Percentiles rank a stretch among this genome's conserved stretches.
phyloP scores from a whole-genome alignment of 1,140 invertebrate genomes.

The Adelges cooleyi region DNA sequence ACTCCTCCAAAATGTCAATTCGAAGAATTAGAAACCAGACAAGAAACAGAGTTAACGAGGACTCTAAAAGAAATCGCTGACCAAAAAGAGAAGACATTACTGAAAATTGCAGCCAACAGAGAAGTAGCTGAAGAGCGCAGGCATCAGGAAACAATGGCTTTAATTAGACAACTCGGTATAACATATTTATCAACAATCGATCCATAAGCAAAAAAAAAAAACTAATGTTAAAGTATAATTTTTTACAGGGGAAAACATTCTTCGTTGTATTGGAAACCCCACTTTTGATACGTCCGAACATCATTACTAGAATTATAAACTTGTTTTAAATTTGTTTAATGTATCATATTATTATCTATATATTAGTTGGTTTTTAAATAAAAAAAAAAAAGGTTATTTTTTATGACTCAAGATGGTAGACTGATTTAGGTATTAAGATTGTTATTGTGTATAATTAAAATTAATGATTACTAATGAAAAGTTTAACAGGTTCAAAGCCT shows the following conservation, averaged over 20 bases:
- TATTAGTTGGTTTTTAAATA: no score
- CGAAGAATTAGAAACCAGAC: neutral
- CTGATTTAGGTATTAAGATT: no score
- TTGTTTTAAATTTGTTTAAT: no score
- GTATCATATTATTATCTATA: no score
- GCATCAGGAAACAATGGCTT: constrained; percentile 4
- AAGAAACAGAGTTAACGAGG: neutral
- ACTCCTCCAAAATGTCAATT: neutral
- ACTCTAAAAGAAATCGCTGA: constrained; percentile 1
- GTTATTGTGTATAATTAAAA: no score
- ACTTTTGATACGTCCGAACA: neutral
- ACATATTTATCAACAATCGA: no score
- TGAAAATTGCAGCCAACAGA: constrained; percentile 11
- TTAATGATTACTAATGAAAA: no score
- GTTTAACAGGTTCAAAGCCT: no score
- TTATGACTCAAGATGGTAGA: no score
- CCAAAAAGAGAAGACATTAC: constrained; percentile 13
- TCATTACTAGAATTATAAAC: no score
- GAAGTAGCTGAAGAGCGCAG: constrained; percentile 9
- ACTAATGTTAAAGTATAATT: neutral
- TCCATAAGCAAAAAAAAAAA: no score
- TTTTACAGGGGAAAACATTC: constrained; percentile 11
- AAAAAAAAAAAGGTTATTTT: no score
- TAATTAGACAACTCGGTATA: constrained; percentile 4
- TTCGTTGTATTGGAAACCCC: neutral